Percentiles rank a stretch among this genome's conserved stretches.
phyloP scores from a whole-genome alignment of 2,888 invertebrate species.

The Drosophila merina region DNA sequence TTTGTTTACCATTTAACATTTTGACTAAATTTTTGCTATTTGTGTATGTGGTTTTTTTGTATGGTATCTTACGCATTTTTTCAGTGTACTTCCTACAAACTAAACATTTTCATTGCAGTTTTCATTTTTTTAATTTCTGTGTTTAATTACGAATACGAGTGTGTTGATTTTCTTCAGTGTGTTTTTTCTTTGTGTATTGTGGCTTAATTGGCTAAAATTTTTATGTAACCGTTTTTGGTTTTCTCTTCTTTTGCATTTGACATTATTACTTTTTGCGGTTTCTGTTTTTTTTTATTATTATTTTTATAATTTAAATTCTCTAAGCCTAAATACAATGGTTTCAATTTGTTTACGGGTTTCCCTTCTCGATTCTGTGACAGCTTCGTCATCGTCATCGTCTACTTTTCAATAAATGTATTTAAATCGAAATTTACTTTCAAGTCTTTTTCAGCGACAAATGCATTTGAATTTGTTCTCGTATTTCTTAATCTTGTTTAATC shows the following conservation, averaged over 20 bases:
- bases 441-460: conserved; percentile 80
- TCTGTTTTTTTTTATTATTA: conserved; percentile 20
- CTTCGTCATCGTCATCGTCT: conserved; percentile 20
- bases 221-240: conserved; percentile 27
- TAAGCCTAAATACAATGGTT: conserved; percentile 75
- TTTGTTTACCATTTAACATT: conserved; percentile 66
- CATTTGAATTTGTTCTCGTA: conserved; percentile 79
- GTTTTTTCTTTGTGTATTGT: conserved; percentile 25
- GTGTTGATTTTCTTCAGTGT: conserved; percentile 43
- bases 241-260: conserved; percentile 56
- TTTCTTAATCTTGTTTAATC: conserved; percentile 51
- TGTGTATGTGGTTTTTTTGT: conserved; percentile 44
- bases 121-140: conserved; percentile 50
- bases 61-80: conserved; percentile 56
- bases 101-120: conserved; percentile 69
- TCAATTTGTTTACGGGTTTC: conserved; percentile 42
- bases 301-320: conserved; percentile 64
- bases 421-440: conserved; percentile 77
- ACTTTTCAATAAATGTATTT: conserved; percentile 67
- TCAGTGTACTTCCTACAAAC: conserved; percentile 71
- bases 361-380: conserved; percentile 26
- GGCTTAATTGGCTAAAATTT: conserved; percentile 67
- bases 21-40: conserved; percentile 73
- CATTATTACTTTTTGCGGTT: conserved; percentile 34
- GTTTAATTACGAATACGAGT: conserved; percentile 53